A percentile compares a stretch with the other conserved stretches of the same genome.
Conservation (phyloP, 2,797 vertebrate species). For the Acanthornis magna region DNA sequence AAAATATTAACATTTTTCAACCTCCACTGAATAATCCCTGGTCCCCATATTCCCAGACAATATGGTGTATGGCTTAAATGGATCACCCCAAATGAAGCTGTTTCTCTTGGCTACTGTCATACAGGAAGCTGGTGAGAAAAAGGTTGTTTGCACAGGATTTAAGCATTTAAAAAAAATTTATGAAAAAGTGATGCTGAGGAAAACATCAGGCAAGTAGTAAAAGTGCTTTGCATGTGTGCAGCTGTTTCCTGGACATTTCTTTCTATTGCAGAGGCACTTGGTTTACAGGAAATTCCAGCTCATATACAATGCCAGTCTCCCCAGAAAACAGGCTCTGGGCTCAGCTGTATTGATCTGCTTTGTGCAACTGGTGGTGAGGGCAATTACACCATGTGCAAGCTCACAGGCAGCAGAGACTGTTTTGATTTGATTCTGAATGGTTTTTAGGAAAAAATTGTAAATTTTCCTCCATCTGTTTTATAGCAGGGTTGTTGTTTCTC, state of each 20-base stretch:
- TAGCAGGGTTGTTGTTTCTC: not conserved
- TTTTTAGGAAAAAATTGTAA: not conserved
- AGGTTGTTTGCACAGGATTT: slow-evolving; percentile 77
- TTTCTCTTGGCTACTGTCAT: slow-evolving; percentile 73
- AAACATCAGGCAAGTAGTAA: slow-evolving; percentile 70
- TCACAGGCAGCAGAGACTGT: not conserved
- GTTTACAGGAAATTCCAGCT: slow-evolving; percentile 70
- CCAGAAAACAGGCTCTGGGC: not conserved
- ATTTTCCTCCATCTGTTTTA: not conserved
- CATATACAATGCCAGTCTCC: slow-evolving; percentile 50
- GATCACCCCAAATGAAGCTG: slow-evolving; percentile 48
- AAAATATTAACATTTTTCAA: slow-evolving; percentile 68
- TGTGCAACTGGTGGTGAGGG: not conserved
- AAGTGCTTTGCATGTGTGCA: slow-evolving; percentile 61
- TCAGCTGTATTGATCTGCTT: not conserved
- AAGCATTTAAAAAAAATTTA: slow-evolving; percentile 58
- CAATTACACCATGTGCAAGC: not conserved
- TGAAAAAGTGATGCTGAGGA: slow-evolving; percentile 59
- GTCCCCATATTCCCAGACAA: slow-evolving; percentile 61
- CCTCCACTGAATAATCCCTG: slow-evolving; percentile 55
- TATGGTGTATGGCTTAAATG: slow-evolving; percentile 34
- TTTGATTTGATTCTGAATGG: not conserved
- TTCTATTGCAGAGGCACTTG: slow-evolving; percentile 48
- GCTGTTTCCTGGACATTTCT: slow-evolving; percentile 75
- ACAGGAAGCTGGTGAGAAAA: slow-evolving; percentile 75